Base-by-base conservation (phyloP, 1,140 invertebrate genomes). In the Hesperophylax magnus region DNA sequence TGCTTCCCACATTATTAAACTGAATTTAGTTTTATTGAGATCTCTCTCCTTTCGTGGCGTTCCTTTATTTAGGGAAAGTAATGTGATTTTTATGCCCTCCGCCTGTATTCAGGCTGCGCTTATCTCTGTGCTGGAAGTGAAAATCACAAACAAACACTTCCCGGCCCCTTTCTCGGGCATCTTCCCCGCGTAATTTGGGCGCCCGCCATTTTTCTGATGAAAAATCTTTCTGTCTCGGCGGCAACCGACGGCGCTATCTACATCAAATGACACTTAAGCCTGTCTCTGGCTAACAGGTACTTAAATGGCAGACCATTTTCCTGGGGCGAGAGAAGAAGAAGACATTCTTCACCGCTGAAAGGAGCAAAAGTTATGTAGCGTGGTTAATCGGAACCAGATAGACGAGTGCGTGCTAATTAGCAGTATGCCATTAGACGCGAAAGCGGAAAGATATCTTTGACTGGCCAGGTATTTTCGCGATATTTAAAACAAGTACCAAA, bases 261-360 rank as follows among this genome's bases (percentile, higher is more conserved):
- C 81, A 82, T 82, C 81, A 82, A 82, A 82, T 82, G 81, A 79
- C 77, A 82, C 81, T 82, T 82, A 78, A 58, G 63, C 56, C 24
- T 54, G 67, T 71, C 78, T 72, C 52, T 15, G 53, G 61, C 61
- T 78, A 69, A 78, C 77, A 56, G 69, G 72, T 76, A 76, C 27
- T 75, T 81, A 81, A 81, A 81, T 72, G 22, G 74, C 63, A 24
- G 75, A 72, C 52, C 60, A 80, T 71, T 81, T 81, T 81, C 80
- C 78, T 75, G 54, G 78, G 53, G 77, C 20, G 63, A 47, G 39
- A 47, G 39, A 9, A 47, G 39, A 72, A 67, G 80, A 72, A 72
- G 69, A 72, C 69, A 54, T 72, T 27, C 69, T 54, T 53, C 47
- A 72, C 47, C 20, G 69, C 39, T 20, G 27, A 18, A 61, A 22